These are phyloP conservation scores for Phyllostomus hastatus DNA, from an alignment of 2,113 vertebrate genomes.

Conservation along the genomic window DNA sequence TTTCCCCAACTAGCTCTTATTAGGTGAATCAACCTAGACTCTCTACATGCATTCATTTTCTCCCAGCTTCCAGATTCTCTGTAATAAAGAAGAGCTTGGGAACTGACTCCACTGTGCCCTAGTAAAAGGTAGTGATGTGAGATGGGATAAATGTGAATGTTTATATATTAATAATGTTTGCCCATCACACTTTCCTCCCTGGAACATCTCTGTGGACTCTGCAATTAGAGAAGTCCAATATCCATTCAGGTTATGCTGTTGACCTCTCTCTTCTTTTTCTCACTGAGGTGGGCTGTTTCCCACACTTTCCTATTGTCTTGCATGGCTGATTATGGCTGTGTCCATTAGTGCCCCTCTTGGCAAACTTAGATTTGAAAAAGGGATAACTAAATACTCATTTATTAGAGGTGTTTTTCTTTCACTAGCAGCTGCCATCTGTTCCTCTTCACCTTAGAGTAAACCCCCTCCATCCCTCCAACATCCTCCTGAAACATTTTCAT, in stretches of 20 bases:
- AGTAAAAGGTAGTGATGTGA: not conserved
- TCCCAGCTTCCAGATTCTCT: not conserved
- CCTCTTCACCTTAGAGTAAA: not conserved
- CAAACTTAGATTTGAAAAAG: constrained; percentile 41
- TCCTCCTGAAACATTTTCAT: not conserved
- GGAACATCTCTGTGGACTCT: not conserved
- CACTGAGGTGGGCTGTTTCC: not conserved
- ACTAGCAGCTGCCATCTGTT: constrained; percentile 3
- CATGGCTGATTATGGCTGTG: not conserved
- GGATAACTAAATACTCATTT: constrained; percentile 41
- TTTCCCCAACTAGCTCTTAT: not conserved
- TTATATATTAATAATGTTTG: not conserved
- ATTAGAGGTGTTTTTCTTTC: constrained; percentile 36
- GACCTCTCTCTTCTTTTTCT: not conserved
- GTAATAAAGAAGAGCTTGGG: not conserved
- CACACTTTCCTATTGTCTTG: not conserved
- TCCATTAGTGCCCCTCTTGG: not conserved
- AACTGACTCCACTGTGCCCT: not conserved
- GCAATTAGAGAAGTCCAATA: not conserved
- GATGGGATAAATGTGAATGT: not conserved
- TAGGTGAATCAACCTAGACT: not conserved
- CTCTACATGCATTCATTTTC: not conserved
- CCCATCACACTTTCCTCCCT: not conserved
- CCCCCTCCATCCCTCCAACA: not conserved
- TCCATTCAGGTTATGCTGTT: not conserved